A percentile compares a stretch with the other conserved stretches of the same genome.
Conservation (phyloP, 2,113 vertebrate genomes). For the Nesospiza acunhae region DNA sequence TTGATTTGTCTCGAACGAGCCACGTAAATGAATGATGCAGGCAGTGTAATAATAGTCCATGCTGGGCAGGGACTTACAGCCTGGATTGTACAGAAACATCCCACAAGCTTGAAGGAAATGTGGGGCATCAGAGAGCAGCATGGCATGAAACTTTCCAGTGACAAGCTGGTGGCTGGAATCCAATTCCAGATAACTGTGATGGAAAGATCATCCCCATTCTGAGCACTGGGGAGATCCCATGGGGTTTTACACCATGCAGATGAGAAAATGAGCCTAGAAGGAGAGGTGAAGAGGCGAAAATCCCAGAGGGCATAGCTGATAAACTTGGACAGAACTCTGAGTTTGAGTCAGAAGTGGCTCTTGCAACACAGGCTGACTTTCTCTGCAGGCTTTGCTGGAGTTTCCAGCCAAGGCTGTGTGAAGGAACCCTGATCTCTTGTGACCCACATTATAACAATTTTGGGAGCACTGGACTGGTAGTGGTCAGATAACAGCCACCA, state of each 20-base stretch:
- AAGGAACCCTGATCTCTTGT: neutral
- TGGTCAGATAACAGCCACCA: neutral
- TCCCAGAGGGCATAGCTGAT: neutral
- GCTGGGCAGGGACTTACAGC: neutral
- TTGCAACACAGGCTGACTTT: neutral
- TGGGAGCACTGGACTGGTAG: neutral
- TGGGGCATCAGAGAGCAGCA: neutral
- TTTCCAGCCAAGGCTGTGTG: neutral
- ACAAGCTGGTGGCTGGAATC: neutral
- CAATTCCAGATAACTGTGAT: neutral
- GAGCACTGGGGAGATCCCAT: fast-evolving
- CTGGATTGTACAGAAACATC: neutral
- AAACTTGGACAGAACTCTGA: neutral
- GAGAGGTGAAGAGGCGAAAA: neutral
- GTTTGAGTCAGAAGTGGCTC: neutral
- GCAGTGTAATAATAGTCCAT: neutral
- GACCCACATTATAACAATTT: neutral
- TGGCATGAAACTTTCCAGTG: neutral
- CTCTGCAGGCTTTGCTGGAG: neutral
- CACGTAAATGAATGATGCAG: neutral
- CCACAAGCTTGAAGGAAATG: neutral
- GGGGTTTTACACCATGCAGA: neutral
- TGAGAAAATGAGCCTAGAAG: neutral
- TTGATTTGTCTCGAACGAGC: constrained; percentile 4
- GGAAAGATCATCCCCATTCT: neutral